Base-by-base conservation (phyloP, 2,888 invertebrate species). In the Urechis unicinctus region DNA sequence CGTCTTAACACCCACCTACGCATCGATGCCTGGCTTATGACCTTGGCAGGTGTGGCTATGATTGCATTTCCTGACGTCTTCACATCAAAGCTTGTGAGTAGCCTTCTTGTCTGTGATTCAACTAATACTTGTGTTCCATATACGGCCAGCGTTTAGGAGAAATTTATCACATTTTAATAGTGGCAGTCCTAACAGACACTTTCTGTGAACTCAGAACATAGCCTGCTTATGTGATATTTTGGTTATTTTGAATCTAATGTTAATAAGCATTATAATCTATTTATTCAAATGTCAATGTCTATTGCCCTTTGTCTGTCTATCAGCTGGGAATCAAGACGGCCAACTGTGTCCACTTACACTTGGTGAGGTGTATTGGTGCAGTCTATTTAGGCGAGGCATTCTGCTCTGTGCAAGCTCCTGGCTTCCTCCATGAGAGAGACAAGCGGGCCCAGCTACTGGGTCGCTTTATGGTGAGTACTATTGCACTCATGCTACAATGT, bases 381-480 rank as follows among this genome's bases (percentile, higher is more conserved):
- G 24, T 55, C n/a, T 36, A 47, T 5, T 31, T 63, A 9, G 59
- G 61, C n/a, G 53, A 56, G 9, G 57, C 53, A 6, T 50, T 63
- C 36, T 31, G 60, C 17, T 56, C 61, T 21, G 52, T 63, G 17
- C 63, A 60, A 44, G 58, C 63, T 25, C 61, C 63, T 3, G 63
- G 63, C 28, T 63, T 62, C 50, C 61, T 63, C 25, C 63, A 63
- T 47, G 61, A 62, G 43, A 46, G 57, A 22, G 63, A 63, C 57
- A 63, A 63, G 43, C 45, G 53, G 42, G 55, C 56, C 24, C 60
- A 61, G 31, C 50, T 63, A 45, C 9, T 52, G 21, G 48, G 53
- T 17, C 49, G 60, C 24, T 46, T 63, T 24, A n/a, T 59, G 50
- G 63, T 63, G n/a, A 56, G 60, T 62, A 43, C 30, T 4, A 4